Percentiles rank a stretch among this genome's conserved stretches.
Evolutionary conservation across 1,140 invertebrate species (phyloP).

Genomic region (Drosophila virilis): DNA sequence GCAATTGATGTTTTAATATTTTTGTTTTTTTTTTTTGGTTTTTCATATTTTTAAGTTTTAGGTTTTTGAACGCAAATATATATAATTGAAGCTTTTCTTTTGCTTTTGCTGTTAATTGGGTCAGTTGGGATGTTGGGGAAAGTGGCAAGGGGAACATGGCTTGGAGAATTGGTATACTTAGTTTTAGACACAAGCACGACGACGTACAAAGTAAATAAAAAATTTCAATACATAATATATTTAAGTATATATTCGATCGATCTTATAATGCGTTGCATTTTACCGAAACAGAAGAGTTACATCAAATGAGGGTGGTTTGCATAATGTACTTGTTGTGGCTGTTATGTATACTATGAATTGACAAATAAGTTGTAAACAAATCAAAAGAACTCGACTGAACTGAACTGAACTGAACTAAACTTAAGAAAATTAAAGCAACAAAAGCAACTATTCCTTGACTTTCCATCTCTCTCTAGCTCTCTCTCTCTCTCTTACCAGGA

Average conservation of each 20-base stretch:
- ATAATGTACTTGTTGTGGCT: constrained; percentile 35
- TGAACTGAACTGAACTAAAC: background rate
- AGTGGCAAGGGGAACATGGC: constrained; percentile 7
- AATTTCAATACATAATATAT: constrained; percentile 73
- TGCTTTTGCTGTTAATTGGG: constrained; percentile 40
- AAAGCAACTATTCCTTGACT: too few relatives aligned
- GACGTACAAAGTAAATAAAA: constrained; percentile 74
- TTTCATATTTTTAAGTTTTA: constrained; percentile 10
- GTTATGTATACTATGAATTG: constrained; percentile 7
- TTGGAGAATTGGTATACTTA: constrained; percentile 58
- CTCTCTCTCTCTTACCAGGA: too few relatives aligned
- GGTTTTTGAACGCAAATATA: constrained; percentile 43
- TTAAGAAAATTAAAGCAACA: background rate
- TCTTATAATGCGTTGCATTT: constrained; percentile 76
- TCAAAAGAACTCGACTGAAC: background rate
- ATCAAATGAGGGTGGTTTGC: constrained; percentile 61
- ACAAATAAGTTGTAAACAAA: too few relatives aligned
- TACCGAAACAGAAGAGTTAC: constrained; percentile 66
- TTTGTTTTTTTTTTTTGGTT: background rate
- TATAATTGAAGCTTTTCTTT: constrained; percentile 46
- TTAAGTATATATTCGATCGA: constrained; percentile 67
- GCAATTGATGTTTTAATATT: constrained; percentile 46
- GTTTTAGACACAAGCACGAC: constrained; percentile 79
- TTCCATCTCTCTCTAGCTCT: too few relatives aligned
- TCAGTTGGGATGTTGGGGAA: background rate